Evolutionary conservation across 2,888 invertebrate genomes (phyloP), one percentile per base, ranked within the genome.

Genomic region (Rhagonycha fulva): DNA sequence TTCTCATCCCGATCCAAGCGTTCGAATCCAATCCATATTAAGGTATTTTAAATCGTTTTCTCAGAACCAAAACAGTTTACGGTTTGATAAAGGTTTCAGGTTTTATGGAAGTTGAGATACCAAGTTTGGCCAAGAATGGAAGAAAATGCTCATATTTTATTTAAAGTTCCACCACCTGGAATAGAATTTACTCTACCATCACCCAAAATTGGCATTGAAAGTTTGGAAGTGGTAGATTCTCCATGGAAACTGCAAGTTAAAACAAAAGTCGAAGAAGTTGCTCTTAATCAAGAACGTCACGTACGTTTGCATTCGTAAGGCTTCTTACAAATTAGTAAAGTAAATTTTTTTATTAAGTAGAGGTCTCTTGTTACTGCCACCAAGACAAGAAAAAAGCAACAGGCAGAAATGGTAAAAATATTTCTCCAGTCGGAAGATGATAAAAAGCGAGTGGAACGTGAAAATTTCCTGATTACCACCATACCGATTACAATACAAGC

Each of bases 61-160:
- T 0, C 3, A 9, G 12, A 70, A 26, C 67, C 12, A 47, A 63
- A 60, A 68, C 28, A 24, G 70, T 70, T 62, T 26, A 78, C 11
- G n/a, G 5, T 47, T 47, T 47, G 47, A 47, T 47, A 26, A 76
- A 92, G 96, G 78, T 98, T 97, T 88, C 95, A 98, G 91, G 95
- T 96, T 1, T 91, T 99, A 80, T 99, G 99, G 99, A 96, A 97
- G 85, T 93, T 97, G 81, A 92, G 99, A 2, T 98, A 97, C 86
- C 99, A 99, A 90, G 98, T 98, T 0, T 99, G 99, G 99, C 97
- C 98, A 0, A 92, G 99, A 76, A 98, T 99, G 98, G 99, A 99
- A 87, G 99, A 99, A 84, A 95, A 96, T 9, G 99, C 99, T 0
- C 97, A 98, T 75, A 89, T 96, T 77, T 94, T 96, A 0, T 99